Conservation (phyloP, 2,797 vertebrate species). For the Lacerta bilineata region DNA sequence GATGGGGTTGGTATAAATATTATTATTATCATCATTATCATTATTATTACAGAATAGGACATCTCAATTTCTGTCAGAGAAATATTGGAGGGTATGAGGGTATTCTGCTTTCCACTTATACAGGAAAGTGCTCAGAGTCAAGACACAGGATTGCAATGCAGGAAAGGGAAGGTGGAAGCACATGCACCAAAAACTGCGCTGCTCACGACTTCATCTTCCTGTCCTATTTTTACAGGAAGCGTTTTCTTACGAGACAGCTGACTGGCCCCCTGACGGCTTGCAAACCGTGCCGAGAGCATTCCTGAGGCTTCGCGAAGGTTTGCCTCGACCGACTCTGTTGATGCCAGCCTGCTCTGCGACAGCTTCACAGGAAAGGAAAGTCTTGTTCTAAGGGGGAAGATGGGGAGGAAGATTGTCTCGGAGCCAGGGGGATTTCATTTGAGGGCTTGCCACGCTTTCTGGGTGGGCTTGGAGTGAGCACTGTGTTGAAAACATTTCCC, state of each 20-base stretch:
- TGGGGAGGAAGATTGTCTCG: neutral
- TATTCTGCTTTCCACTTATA: neutral
- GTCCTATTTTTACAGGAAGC: constrained; percentile 68
- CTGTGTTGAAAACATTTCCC: constrained; percentile 53
- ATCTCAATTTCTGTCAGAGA: too few species aligned
- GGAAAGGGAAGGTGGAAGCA: constrained; percentile 22
- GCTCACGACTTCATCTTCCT: constrained; percentile 42
- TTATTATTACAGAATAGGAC: too few species aligned
- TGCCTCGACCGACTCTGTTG: constrained; percentile 19
- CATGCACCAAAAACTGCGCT: constrained; percentile 39
- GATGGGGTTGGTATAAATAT: too few species aligned
- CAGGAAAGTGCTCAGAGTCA: neutral
- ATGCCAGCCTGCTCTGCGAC: constrained; percentile 41
- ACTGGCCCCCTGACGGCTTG: constrained; percentile 30
- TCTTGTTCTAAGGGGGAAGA: constrained; percentile 46
- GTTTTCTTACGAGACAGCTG: constrained; percentile 38
- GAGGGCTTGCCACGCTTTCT: constrained; percentile 53
- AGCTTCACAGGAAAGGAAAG: constrained; percentile 65
- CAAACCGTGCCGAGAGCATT: constrained; percentile 57
- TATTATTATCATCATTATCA: too few species aligned
- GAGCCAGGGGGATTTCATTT: constrained; percentile 43
- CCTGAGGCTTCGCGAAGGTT: neutral
- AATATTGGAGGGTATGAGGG: too few species aligned
- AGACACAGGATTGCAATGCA: neutral
- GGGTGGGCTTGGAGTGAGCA: constrained; percentile 69